A percentile compares a stretch with the other conserved stretches of the same genome.
Conservation (phyloP, 2,888 invertebrate genomes). For the Nasonia oneida region DNA sequence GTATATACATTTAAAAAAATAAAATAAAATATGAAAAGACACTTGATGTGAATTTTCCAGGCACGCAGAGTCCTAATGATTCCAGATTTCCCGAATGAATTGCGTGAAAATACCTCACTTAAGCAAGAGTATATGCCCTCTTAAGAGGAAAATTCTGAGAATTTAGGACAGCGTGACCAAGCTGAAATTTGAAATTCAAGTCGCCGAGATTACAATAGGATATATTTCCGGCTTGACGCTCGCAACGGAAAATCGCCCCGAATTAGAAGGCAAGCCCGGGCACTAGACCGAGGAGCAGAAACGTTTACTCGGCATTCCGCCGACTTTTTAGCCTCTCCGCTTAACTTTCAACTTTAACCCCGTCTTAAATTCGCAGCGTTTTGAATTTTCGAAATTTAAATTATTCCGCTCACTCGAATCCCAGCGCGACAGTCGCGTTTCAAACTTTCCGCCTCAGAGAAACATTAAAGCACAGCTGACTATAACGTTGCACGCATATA, state of each 20-base stretch:
- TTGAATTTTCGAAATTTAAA: background rate
- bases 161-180: slow-evolving; percentile 55
- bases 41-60: background rate
- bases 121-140: slow-evolving; percentile 19
- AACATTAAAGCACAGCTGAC: too few species aligned
- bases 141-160: slow-evolving; percentile 53
- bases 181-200: slow-evolving; percentile 60
- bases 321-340: slow-evolving; percentile 36
- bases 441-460: background rate
- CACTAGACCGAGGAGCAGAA: background rate
- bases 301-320: slow-evolving; percentile 32
- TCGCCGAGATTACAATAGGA: slow-evolving; percentile 55
- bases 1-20: background rate
- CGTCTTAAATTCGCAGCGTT: slow-evolving; percentile 9
- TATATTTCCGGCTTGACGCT: slow-evolving; percentile 50
- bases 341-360: slow-evolving; percentile 19
- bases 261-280: slow-evolving; percentile 44
- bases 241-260: slow-evolving; percentile 49
- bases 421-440: background rate
- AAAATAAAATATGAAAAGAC: background rate
- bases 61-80: background rate
- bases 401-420: background rate
- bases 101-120: slow-evolving; percentile 29
- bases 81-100: slow-evolving; percentile 47
- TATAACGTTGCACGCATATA: too few species aligned